These are phyloP conservation scores for Liodrosophila aerea DNA, from an alignment of 2,888 invertebrate genomes.

Conservation along the genomic window DNA sequence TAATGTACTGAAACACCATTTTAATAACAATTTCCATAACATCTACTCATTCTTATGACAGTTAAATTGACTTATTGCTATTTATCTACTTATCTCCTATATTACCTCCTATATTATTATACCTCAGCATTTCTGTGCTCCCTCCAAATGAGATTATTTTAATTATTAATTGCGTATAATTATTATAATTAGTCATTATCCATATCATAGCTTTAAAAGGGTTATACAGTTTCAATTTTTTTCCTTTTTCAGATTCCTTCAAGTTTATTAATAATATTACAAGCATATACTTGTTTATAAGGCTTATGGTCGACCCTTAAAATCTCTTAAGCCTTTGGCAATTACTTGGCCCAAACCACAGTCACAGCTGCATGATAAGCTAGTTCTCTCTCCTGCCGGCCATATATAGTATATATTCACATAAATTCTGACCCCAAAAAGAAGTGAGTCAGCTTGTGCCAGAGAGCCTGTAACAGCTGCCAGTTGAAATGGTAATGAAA, in stretches of 20 bases:
- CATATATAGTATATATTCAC: slow-evolving; percentile 16
- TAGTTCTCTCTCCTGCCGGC: slow-evolving; percentile 32
- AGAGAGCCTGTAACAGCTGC: slow-evolving; percentile 44
- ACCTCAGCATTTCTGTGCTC: too few species aligned
- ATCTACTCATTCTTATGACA: too few species aligned
- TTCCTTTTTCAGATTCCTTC: neutral
- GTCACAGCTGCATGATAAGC: slow-evolving; percentile 54
- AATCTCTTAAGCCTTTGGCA: slow-evolving; percentile 51
- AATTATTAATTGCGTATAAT: too few species aligned
- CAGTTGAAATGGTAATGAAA: slow-evolving; percentile 23
- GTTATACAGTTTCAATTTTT: too few species aligned
- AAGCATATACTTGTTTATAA: slow-evolving; percentile 3
- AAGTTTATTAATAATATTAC: slow-evolving; percentile 9
- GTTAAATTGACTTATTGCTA: too few species aligned
- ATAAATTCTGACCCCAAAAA: slow-evolving; percentile 29
- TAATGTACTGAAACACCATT: too few species aligned
- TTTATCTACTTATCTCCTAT: too few species aligned
- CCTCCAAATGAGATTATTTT: too few species aligned
- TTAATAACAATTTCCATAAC: too few species aligned
- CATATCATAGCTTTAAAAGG: too few species aligned
- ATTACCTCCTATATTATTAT: too few species aligned
- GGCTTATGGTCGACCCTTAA: slow-evolving; percentile 16
- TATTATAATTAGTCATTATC: too few species aligned
- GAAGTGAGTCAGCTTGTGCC: slow-evolving; percentile 24
- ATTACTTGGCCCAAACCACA: slow-evolving; percentile 42